Evolutionary conservation across 2,888 invertebrate genomes (phyloP), one percentile per base, ranked within the genome.

Genomic region (Heliconius sara): DNA sequence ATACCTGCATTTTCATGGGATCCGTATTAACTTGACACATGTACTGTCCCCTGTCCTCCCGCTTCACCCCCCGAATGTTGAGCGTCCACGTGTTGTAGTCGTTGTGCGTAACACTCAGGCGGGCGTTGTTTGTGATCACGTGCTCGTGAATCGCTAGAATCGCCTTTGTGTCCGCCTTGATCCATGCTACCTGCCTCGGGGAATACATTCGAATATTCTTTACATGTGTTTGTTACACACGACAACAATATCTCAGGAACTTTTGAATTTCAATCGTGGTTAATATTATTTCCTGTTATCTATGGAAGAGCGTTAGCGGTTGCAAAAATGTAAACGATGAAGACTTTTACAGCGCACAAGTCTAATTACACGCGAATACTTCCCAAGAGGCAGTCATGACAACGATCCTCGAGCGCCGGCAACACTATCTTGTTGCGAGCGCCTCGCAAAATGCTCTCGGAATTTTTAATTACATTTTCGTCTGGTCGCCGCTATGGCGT

Each of bases 21-120:
- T 98, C 97, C 80, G 98, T 98, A 94, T 98, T 98, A 89, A 99
- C 98, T 96, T 99, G 98, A 95, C 98, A 98, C 98, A 98, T 98
- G 92, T 98, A 98, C 91, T 97, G 97, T 87, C 98, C 98, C 82
- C 98, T 95, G 94, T 99, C 98, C 91, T 98, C 98, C 87, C 97
- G 96, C 90, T 97, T 97, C 85, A 98, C 98, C 85, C 97, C 97
- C 85, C 97, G 96, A 90, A 99, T 98, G 93, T 97, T 97, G 86
- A 99, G 96, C 82, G 98, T 98, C 98, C 98, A 98, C 87, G 98
- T 98, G 93, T 98, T 98, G 96, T 97, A 97, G 95, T 98, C 98
- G 94, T 97, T 98, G 96, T 98, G 98, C 84, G 98, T 98, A 88
- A 98, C 98, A 87, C 97, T 97, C 89, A 98, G 96, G 88, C 98